Evolutionary conservation across 2,797 vertebrate species (phyloP).

Genomic region (Rhynchonycteris naso): DNA sequence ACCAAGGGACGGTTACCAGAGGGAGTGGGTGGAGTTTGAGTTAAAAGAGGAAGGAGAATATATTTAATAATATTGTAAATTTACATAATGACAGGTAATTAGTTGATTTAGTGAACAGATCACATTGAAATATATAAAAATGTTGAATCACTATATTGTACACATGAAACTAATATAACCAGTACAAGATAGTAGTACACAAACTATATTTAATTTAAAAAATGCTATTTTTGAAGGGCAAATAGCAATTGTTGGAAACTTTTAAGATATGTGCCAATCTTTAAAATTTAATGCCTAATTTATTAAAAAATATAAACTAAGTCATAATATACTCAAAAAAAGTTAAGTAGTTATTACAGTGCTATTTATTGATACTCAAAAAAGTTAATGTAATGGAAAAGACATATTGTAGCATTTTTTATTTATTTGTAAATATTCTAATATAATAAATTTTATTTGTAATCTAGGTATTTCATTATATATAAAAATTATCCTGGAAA

Average conservation of each 20-base stretch:
- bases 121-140: background rate
- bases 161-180: background rate
- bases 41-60: background rate
- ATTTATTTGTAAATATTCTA: background rate
- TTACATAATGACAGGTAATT: background rate
- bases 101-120: background rate
- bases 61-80: background rate
- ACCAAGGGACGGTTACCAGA: background rate
- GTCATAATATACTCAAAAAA: background rate
- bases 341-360: background rate
- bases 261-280: background rate
- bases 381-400: background rate
- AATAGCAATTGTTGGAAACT: background rate
- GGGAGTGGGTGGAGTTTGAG: background rate
- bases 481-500: background rate
- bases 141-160: background rate
- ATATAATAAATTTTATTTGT: background rate
- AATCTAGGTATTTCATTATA: background rate
- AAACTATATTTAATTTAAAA: background rate
- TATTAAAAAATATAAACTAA: slow-evolving; percentile 5
- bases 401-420: background rate
- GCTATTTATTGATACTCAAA: background rate
- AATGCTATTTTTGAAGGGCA: background rate
- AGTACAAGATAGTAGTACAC: background rate
- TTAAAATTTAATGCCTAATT: background rate